These are phyloP conservation scores for Rhynchotus rufescens DNA, from an alignment of 2,797 vertebrate genomes.

Conservation along the genomic window DNA sequence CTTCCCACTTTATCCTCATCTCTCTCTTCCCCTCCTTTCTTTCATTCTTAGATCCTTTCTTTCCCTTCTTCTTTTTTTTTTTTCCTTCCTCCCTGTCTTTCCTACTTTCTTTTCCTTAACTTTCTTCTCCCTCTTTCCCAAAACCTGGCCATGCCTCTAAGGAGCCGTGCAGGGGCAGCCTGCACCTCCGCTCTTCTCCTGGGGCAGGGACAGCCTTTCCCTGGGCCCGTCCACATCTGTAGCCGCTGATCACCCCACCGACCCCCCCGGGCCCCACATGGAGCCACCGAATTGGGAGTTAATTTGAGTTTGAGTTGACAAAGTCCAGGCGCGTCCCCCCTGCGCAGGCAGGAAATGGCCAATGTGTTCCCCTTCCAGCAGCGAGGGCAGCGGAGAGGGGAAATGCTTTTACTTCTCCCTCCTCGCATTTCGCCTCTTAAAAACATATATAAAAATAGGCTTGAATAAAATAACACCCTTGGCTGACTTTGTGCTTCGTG, in stretches of 20 bases:
- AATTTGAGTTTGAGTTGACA: constrained; percentile 69
- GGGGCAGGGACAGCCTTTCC: neutral
- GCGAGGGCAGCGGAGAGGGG: constrained; percentile 35
- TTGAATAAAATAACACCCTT: constrained; percentile 27
- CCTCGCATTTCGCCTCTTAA: constrained; percentile 9
- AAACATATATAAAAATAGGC: neutral
- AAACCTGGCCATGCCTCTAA: too few species aligned
- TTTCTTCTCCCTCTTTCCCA: neutral
- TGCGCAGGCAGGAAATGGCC: constrained; percentile 48
- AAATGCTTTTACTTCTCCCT: constrained; percentile 34
- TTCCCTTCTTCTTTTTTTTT: neutral
- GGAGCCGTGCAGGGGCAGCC: neutral
- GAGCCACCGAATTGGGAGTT: constrained; percentile 63
- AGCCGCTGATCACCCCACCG: constrained; percentile 1
- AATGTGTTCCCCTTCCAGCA: constrained; percentile 44
- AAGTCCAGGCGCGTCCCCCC: constrained; percentile 61
- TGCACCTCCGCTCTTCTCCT: neutral
- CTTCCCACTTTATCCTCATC: accelerated
- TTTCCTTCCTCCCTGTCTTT: neutral
- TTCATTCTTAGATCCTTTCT: neutral
- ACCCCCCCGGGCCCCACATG: neutral
- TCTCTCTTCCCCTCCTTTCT: too few species aligned
- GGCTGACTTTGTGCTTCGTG: neutral
- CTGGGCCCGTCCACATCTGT: constrained; percentile 23
- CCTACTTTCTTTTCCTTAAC: neutral